A percentile compares a stretch with the other conserved stretches of the same genome.
These are phyloP conservation scores for Coptotermes formosanus DNA, from an alignment of 1,140 invertebrate genomes.

Conservation along the genomic window DNA sequence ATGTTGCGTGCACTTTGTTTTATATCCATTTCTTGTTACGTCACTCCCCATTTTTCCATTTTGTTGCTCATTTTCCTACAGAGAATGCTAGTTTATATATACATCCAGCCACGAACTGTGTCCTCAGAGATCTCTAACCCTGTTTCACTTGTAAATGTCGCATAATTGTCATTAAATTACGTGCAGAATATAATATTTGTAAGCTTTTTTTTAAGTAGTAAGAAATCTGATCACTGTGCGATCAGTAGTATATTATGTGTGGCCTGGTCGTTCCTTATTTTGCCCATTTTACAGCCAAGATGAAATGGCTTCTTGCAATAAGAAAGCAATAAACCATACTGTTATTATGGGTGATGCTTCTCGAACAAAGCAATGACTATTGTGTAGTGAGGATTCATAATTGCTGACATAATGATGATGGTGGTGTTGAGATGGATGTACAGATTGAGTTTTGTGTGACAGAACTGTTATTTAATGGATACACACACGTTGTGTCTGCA, in stretches of 20 bases:
- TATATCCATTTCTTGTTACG: too few species aligned
- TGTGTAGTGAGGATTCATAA: slow-evolving; percentile 7
- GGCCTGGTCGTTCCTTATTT: slow-evolving; percentile 35
- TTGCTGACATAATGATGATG: background rate
- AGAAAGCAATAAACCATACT: slow-evolving; percentile 54
- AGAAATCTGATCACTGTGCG: slow-evolving; percentile 39
- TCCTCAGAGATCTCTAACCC: slow-evolving; percentile 43
- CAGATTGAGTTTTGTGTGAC: slow-evolving; percentile 48
- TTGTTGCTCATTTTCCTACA: background rate
- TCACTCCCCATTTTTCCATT: too few species aligned
- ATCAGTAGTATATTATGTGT: slow-evolving; percentile 39
- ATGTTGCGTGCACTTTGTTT: too few species aligned
- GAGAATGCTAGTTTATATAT: background rate
- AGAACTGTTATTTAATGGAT: slow-evolving; percentile 41
- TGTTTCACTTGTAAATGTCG: slow-evolving; percentile 48
- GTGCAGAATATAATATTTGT: slow-evolving; percentile 37
- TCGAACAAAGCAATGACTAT: slow-evolving; percentile 36
- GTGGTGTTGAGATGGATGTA: slow-evolving; percentile 44
- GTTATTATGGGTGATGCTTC: slow-evolving; percentile 52
- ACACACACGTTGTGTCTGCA: slow-evolving; percentile 38
- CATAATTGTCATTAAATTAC: slow-evolving; percentile 42
- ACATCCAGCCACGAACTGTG: background rate
- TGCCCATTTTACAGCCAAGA: slow-evolving; percentile 40
- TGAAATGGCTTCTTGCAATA: slow-evolving; percentile 51
- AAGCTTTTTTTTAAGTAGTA: slow-evolving; percentile 49